Conservation (phyloP, 2,888 invertebrate genomes). For the Macrophya annulata region DNA sequence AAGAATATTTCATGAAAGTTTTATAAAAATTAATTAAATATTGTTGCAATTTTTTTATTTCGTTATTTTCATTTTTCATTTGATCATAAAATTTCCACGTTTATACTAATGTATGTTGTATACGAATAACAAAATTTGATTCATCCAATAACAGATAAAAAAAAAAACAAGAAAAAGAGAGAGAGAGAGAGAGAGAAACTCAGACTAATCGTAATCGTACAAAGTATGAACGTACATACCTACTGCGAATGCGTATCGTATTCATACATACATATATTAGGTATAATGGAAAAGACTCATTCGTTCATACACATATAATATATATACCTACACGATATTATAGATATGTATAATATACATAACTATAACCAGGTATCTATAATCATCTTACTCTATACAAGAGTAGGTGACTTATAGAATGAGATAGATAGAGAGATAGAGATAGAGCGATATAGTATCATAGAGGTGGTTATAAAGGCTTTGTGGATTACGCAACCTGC, state of each 20-base stretch:
- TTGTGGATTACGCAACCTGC: conserved; percentile 60
- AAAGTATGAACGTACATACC: background rate
- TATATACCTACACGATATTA: no score
- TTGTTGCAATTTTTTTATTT: no score
- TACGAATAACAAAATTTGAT: no score
- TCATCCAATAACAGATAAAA: background rate
- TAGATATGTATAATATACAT: background rate
- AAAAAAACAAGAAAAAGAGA: background rate
- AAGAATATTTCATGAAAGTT: no score
- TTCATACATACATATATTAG: no score
- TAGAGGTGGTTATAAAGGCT: conserved; percentile 40
- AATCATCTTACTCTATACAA: background rate
- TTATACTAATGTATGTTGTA: no score
- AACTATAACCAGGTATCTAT: no score
- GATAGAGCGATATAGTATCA: conserved; percentile 54
- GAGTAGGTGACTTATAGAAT: background rate
- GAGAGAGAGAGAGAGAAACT: background rate
- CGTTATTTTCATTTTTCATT: no score
- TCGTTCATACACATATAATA: background rate
- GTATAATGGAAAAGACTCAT: background rate
- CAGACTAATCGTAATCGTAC: background rate
- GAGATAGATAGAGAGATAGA: conserved; percentile 58
- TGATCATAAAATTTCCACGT: no score
- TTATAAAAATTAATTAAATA: no score
- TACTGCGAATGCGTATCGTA: background rate